Evolutionary conservation across 2,888 invertebrate genomes (phyloP), one percentile per base, ranked within the genome.

Genomic region (Aphodius granarius): DNA sequence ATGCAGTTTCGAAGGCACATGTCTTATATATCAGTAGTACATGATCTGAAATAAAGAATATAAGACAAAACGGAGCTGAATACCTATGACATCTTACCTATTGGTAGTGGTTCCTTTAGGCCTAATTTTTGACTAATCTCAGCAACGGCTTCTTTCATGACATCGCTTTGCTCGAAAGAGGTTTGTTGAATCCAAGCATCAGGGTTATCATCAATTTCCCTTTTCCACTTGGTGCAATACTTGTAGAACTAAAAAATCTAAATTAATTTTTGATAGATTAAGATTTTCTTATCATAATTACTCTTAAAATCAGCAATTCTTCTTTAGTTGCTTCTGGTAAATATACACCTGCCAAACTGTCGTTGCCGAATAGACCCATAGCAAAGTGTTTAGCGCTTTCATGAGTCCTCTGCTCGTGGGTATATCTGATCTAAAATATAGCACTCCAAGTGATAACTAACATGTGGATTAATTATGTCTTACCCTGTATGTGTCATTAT

Each of bases 1-100:
- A 94, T n/a, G 96, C 93, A 3, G 94, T 94, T 88, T 96, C 96
- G 86, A 92, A 96, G 0, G 91, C 92, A 86, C 96, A 96, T 64
- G 91, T 91, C 80, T 90, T 90, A 83, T 94, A 94, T 87, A 96
- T 93, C 64, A 92, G 85, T 76, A 89, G 86, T 72, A 91, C 89
- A 79, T 90, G 90, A 73, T 89, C 93, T 92, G 86, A 76, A 86
- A 82, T 66, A 65, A 17, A 20, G 72, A 72, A 81, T 84, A 84
- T 79, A 91, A 77, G 20, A 79, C n/a, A n/a, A n/a, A n/a, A n/a
- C n/a, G n/a, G n/a, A n/a, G n/a, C n/a, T 63, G 18, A 71, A 66
- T 66, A 70, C 5, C 15, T 73, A n/a, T 71, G 63, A 66, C 17
- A 19, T 22, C 5, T n/a, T 72, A 75, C 75, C 75, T 19, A 65